phyloP scores from a whole-genome alignment of 2,113 vertebrate species.

The Willisornis vidua region DNA sequence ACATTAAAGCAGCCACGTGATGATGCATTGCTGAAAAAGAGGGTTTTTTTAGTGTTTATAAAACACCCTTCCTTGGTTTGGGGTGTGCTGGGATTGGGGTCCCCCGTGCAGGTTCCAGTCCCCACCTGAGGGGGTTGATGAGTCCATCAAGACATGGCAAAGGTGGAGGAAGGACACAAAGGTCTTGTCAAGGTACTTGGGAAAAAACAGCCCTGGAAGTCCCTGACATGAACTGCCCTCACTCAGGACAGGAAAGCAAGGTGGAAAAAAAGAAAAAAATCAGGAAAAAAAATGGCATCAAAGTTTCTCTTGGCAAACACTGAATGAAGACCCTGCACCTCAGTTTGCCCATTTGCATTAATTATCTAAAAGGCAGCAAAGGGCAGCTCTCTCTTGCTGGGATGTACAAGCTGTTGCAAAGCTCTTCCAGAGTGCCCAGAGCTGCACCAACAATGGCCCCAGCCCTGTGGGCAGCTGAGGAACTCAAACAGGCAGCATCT shows the following conservation, averaged over 20 bases:
- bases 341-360: not conserved
- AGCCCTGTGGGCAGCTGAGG: not conserved
- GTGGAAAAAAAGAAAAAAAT: not conserved
- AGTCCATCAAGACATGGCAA: rapidly evolving
- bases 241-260: not conserved
- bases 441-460: not conserved
- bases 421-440: not conserved
- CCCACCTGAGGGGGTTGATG: rapidly evolving
- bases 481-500: not conserved
- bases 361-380: not conserved
- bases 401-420: not conserved
- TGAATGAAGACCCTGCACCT: not conserved
- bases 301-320: not conserved
- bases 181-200: rapidly evolving
- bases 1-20: not conserved
- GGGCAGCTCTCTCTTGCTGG: not conserved
- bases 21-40: not conserved
- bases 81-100: not conserved
- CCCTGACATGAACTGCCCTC: rapidly evolving
- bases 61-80: not conserved
- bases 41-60: not conserved
- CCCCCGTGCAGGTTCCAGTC: rapidly evolving
- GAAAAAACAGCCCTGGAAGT: not conserved
- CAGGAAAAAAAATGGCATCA: rapidly evolving
- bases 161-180: not conserved